A percentile compares a stretch with the other conserved stretches of the same genome.
Evolutionary conservation across 2,797 vertebrate genomes (phyloP).

Genomic region (Caiman crocodilus): DNA sequence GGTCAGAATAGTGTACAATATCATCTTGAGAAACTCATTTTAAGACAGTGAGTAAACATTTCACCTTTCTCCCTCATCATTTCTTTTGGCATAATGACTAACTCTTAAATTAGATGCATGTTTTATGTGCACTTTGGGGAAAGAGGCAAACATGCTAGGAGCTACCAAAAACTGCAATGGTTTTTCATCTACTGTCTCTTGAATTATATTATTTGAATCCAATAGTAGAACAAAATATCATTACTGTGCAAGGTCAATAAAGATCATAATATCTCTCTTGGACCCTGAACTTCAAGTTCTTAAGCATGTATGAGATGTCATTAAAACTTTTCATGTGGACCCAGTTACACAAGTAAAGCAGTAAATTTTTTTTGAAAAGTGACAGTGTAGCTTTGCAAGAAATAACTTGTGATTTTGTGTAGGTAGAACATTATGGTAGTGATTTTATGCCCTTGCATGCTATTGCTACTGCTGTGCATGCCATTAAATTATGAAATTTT

Average conservation of each 20-base stretch:
- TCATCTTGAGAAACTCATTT: background rate
- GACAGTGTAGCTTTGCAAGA: background rate
- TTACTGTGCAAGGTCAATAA: background rate
- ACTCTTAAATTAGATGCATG: background rate
- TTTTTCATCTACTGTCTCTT: background rate
- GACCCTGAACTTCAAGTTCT: background rate
- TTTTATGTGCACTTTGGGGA: background rate
- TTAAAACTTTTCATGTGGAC: background rate
- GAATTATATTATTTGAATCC: background rate
- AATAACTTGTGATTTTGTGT: background rate
- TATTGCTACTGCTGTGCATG: background rate
- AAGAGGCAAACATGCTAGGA: background rate
- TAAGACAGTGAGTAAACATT: background rate
- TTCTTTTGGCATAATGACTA: background rate
- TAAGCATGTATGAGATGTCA: background rate
- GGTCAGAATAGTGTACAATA: background rate
- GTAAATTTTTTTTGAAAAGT: background rate
- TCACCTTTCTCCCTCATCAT: background rate
- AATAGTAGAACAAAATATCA: background rate
- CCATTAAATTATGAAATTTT: background rate
- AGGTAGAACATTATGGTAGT: background rate
- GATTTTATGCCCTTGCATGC: background rate
- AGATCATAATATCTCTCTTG: background rate
- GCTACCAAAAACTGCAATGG: background rate
- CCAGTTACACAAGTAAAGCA: background rate